phyloP scores from a whole-genome alignment of 1,140 invertebrate genomes.

The Mamestra configurata region DNA sequence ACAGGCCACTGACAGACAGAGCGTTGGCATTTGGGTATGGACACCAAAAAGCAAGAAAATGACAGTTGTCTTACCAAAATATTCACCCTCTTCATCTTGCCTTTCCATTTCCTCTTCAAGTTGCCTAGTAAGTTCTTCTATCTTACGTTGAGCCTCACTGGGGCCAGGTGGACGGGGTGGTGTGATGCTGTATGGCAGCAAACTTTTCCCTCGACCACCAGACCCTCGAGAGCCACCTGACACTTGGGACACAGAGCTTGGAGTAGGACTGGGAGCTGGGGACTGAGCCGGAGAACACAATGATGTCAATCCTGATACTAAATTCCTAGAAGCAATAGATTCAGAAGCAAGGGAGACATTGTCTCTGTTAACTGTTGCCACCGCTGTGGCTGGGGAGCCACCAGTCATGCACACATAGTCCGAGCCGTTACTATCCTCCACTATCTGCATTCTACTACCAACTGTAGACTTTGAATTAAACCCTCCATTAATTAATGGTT shows the following conservation, averaged over 20 bases:
- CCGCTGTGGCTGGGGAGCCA: conserved; percentile 82
- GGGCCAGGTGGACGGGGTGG: conserved; percentile 94
- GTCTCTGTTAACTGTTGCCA: conserved; percentile 74
- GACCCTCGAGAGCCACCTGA: conserved; percentile 85
- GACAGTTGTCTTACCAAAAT: conserved; percentile 94
- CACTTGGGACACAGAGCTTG: conserved; percentile 86
- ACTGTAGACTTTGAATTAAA: conserved; percentile 66
- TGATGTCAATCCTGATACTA: conserved; percentile 77
- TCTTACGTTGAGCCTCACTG: conserved; percentile 96
- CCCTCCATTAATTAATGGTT: conserved; percentile 72
- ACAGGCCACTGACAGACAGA: too few species aligned
- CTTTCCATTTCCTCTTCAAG: conserved; percentile 98
- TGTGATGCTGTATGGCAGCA: conserved; percentile 96
- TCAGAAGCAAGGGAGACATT: conserved; percentile 76
- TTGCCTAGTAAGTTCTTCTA: conserved; percentile 96
- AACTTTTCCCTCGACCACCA: conserved; percentile 90
- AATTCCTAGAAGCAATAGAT: conserved; percentile 75
- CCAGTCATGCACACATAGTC: conserved; percentile 92
- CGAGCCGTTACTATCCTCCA: conserved; percentile 90
- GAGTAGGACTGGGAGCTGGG: conserved; percentile 86
- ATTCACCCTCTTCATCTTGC: conserved; percentile 97
- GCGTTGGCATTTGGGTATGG: too few species aligned
- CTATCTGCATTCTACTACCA: conserved; percentile 82
- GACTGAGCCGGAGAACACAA: conserved; percentile 81
- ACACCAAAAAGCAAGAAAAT: not conserved